Conservation (phyloP, 2,888 invertebrate genomes). For the Polia nebulosa region DNA sequence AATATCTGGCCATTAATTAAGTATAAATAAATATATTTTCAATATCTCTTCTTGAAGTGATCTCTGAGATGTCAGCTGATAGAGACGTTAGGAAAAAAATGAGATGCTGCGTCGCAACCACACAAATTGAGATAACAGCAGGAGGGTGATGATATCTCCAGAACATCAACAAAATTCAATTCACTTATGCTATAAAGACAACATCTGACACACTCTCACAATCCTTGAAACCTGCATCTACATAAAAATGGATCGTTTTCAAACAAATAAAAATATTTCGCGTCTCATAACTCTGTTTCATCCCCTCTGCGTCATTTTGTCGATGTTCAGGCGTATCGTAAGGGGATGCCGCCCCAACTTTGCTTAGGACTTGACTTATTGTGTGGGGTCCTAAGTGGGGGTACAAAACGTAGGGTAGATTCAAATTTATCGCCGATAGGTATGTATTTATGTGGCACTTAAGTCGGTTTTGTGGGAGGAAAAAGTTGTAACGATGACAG, state of each 20-base stretch:
- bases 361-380: constrained; percentile 84
- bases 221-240: constrained; percentile 18
- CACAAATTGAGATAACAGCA: constrained; percentile 15
- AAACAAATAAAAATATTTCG: constrained; percentile 59
- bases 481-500: constrained; percentile 60
- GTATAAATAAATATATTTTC: too few relatives aligned
- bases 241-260: constrained; percentile 46
- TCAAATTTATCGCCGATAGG: constrained; percentile 81
- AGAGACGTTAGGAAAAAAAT: background rate
- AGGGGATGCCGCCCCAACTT: constrained; percentile 72
- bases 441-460: constrained; percentile 81
- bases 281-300: constrained; percentile 59
- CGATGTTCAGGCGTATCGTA: constrained; percentile 44
- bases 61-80: too few relatives aligned
- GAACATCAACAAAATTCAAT: constrained; percentile 7
- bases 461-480: constrained; percentile 62
- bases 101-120: background rate
- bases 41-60: too few relatives aligned
- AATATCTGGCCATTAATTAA: too few relatives aligned
- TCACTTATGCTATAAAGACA: constrained; percentile 14
- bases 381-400: constrained; percentile 74
- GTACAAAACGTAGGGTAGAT: constrained; percentile 80
- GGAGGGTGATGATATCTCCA: background rate
- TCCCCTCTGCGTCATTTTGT: constrained; percentile 49
- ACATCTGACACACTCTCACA: constrained; percentile 1